phyloP scores from a whole-genome alignment of 2,113 vertebrate genomes.

The Trochalopteron elliotii region DNA sequence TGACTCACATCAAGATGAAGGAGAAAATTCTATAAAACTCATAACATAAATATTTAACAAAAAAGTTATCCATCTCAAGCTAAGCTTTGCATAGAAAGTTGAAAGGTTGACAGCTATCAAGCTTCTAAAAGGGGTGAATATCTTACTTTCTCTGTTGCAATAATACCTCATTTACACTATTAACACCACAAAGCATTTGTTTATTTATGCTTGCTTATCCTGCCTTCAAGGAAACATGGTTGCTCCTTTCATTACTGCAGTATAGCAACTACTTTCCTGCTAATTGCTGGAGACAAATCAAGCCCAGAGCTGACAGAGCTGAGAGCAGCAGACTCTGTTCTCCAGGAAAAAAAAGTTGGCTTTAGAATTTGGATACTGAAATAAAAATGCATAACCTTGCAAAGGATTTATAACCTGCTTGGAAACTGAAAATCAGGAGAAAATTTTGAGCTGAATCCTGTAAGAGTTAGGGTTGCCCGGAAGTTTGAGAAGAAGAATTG shows the following conservation, averaged over 20 bases:
- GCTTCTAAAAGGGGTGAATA: background rate
- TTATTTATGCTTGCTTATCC: background rate
- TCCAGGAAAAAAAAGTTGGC: background rate
- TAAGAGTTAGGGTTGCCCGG: background rate
- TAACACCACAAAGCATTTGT: background rate
- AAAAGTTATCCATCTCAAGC: background rate
- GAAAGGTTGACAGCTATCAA: background rate
- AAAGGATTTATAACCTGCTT: background rate
- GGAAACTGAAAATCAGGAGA: background rate
- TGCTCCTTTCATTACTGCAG: conserved; percentile 20
- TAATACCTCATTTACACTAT: background rate
- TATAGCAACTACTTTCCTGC: background rate
- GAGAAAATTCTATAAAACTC: background rate
- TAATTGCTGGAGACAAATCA: background rate
- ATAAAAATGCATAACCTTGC: background rate
- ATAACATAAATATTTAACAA: background rate
- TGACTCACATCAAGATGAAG: background rate
- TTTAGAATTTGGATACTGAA: background rate
- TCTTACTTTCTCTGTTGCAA: background rate
- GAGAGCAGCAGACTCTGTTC: background rate
- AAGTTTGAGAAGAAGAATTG: background rate
- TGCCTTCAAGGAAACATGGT: background rate
- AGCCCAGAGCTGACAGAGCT: background rate
- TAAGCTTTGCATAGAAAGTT: background rate
- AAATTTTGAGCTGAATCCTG: background rate